Conservation (phyloP, 2,797 vertebrate species). For the Todus mexicanus region DNA sequence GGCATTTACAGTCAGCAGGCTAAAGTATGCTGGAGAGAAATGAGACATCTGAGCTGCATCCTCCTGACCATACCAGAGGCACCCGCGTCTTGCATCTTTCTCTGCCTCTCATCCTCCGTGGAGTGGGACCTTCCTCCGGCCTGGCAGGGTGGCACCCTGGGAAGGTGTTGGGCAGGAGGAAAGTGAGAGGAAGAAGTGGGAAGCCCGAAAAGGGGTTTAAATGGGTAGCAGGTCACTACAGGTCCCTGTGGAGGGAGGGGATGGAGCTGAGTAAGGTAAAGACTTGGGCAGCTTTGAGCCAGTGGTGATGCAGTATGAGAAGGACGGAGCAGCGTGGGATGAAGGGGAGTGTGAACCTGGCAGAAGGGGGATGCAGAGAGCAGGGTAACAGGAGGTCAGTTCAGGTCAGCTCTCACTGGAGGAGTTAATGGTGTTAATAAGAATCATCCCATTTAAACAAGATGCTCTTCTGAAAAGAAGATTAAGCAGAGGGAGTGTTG, state of each 20-base stretch:
- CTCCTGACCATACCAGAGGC: background rate
- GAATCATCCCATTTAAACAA: conserved; percentile 65
- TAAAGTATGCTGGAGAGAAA: background rate
- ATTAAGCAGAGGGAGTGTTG: conserved; percentile 15
- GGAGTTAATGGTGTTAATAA: conserved; percentile 67
- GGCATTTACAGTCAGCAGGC: background rate
- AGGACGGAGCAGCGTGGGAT: background rate
- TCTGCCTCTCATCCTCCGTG: background rate
- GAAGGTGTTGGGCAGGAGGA: background rate
- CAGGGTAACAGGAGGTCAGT: conserved; percentile 24
- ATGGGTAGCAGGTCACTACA: background rate
- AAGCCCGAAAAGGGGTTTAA: background rate
- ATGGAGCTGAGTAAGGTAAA: background rate
- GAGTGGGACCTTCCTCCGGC: background rate
- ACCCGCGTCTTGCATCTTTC: background rate
- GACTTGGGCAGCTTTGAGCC: background rate
- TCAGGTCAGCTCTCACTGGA: conserved; percentile 57
- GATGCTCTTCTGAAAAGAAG: conserved; percentile 49
- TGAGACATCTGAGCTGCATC: background rate
- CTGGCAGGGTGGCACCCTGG: background rate
- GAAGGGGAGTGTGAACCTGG: background rate
- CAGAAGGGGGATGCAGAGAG: conserved; percentile 36
- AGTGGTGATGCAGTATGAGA: background rate
- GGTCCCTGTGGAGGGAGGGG: background rate
- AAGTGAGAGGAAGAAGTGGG: background rate